Base-by-base conservation (phyloP, 2,888 invertebrate species). In the Drosophila cyrtoloma region DNA sequence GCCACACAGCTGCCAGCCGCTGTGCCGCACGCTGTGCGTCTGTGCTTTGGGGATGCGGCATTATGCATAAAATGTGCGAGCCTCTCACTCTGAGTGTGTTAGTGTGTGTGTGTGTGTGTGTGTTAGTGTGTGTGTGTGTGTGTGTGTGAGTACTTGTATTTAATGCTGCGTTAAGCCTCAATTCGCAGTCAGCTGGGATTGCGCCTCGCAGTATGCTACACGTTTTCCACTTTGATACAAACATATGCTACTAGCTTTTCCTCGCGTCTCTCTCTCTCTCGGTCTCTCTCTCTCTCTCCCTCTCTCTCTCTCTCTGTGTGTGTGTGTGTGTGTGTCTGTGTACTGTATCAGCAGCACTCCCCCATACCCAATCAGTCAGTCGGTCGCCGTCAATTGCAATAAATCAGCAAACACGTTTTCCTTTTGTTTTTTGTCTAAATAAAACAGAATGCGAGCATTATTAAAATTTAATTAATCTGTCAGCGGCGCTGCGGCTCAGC, bases 111-210 rank as follows among this genome's bases (percentile, higher is more conserved):
- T 55, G 30, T 22, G 52, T 56, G 47, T 64, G 22, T 57, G 28
- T 28, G 28, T 28, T 28, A 26, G 26, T 26, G 37, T 39, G 44
- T 42, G 53, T 58, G 51, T 30, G 39, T 59, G 64, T 53, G 57
- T 26, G 68, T 66, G 56, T 69, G 42, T 44, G 57, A 56, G 56
- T 73, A 57, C 71, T 83, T 86, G 79, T 81, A 86, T 79, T 79
- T 79, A 77, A 78, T 78, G 66, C 74, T 66, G 74, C 66, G 65
- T 67, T 61, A 75, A 71, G 71, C 81, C 68, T 76, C 76, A 81
- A 81, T 78, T 75, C 73, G 32, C 74, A 84, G 89, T 88, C 89
- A 85, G 84, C 84, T 88, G 89, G 84, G 84, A 88, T 84, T 85
- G 86, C 88, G 84, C 88, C 71, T 47, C 74, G 47, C 70, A 86